Percentiles rank a stretch among this genome's conserved stretches.
Conservation (phyloP, 2,797 vertebrate species). For the Sphenodon punctatus region DNA sequence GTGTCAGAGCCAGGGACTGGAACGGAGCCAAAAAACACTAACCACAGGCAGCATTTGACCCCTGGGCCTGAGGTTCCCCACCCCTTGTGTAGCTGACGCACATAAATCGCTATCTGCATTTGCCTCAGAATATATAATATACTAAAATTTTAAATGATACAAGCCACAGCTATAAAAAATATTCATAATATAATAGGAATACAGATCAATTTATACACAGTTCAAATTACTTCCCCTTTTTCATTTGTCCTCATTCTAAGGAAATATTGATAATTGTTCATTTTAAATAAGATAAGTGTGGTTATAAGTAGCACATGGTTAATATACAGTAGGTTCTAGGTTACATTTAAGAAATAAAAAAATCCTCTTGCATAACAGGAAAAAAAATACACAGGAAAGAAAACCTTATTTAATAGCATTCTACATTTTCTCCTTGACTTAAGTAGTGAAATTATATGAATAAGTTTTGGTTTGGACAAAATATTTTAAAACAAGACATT, state of each 20-base stretch:
- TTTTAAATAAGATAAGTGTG: background rate
- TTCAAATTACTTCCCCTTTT: background rate
- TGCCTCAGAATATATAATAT: background rate
- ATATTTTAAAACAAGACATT: constrained; percentile 53
- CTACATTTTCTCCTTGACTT: constrained; percentile 19
- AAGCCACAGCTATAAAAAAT: background rate
- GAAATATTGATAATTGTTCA: background rate
- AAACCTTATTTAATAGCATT: background rate
- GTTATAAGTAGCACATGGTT: background rate
- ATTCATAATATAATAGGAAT: background rate
- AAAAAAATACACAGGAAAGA: background rate
- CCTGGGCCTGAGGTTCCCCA: too few species aligned
- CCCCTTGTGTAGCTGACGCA: background rate
- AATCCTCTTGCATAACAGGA: background rate
- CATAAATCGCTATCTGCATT: background rate
- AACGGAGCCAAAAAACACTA: too few species aligned
- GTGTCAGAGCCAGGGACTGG: too few species aligned
- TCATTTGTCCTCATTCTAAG: background rate
- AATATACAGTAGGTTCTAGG: background rate
- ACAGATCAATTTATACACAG: background rate
- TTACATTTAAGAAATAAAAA: background rate
- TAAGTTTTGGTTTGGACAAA: constrained; percentile 52
- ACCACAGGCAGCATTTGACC: too few species aligned
- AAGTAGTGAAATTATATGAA: constrained; percentile 23
- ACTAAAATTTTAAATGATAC: background rate